Conservation (phyloP, 2,797 vertebrate genomes). For the Brotula barbata region DNA sequence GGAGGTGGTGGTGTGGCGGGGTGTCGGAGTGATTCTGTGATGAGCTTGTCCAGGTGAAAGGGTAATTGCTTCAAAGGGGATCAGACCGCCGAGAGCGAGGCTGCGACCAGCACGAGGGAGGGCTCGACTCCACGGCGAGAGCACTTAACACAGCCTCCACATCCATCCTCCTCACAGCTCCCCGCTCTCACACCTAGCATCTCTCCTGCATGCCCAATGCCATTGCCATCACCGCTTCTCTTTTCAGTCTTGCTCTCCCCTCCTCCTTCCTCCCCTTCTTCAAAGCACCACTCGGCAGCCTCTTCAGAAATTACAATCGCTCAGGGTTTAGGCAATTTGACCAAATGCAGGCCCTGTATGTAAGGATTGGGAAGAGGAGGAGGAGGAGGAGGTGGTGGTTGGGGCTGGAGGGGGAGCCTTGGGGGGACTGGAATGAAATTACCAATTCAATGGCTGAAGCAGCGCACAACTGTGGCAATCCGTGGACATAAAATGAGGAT, state of each 20-base stretch:
- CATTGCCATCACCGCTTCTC: constrained; percentile 62
- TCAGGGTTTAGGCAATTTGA: constrained; percentile 80
- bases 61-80: constrained; percentile 90
- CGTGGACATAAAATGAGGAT: constrained; percentile 64
- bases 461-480: constrained; percentile 51
- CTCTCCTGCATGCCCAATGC: constrained; percentile 67
- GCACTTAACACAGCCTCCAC: constrained; percentile 75
- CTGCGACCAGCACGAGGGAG: constrained; percentile 64
- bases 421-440: constrained; percentile 71
- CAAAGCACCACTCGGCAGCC: constrained; percentile 76
- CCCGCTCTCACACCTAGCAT: constrained; percentile 60
- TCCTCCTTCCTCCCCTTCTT: constrained; percentile 59
- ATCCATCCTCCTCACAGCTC: constrained; percentile 51
- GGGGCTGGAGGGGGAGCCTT: constrained; percentile 77
- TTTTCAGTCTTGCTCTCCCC: constrained; percentile 35
- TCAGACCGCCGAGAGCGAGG: constrained; percentile 66
- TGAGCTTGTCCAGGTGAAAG: constrained; percentile 85
- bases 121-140: constrained; percentile 71
- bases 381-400: constrained; percentile 59
- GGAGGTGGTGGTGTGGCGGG: constrained; percentile 13
- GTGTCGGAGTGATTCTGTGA: constrained; percentile 62
- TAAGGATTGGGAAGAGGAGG: constrained; percentile 68
- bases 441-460: constrained; percentile 74
- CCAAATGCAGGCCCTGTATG: constrained; percentile 77
- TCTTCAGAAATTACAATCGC: constrained; percentile 81